Evolutionary conservation across 2,888 invertebrate genomes (phyloP).

Genomic region (Mythimna albipuncta): DNA sequence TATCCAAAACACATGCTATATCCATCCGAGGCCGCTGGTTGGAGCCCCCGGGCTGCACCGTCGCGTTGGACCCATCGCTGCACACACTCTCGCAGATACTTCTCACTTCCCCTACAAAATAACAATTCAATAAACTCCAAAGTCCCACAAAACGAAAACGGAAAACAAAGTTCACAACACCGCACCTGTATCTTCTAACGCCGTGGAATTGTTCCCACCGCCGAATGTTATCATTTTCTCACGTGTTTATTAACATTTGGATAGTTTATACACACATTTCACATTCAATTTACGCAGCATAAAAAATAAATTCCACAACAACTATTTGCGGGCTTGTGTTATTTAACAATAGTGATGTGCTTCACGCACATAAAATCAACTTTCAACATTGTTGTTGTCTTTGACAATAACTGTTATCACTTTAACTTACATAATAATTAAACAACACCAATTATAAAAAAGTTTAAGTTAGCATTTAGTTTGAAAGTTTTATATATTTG

Average conservation of each 20-base stretch:
- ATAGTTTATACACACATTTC: conserved; percentile 78
- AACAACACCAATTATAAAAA: background rate
- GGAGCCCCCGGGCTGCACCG: conserved; percentile 83
- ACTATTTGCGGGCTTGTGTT: conserved; percentile 79
- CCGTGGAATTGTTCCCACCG: conserved; percentile 82
- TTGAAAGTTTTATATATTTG: background rate
- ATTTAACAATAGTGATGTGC: conserved; percentile 85
- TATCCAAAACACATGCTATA: conserved; percentile 96
- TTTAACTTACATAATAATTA: background rate
- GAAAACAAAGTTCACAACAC: conserved; percentile 72
- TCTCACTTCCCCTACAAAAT: conserved; percentile 85
- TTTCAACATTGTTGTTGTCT: conserved; percentile 36
- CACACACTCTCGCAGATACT: conserved; percentile 89
- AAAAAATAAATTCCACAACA: conserved; percentile 78
- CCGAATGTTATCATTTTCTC: conserved; percentile 88
- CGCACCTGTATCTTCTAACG: conserved; percentile 86
- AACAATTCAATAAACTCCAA: conserved; percentile 65
- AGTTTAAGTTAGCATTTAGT: background rate
- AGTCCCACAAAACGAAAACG: conserved; percentile 66
- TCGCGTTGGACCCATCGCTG: conserved; percentile 89
- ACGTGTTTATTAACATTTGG: conserved; percentile 82
- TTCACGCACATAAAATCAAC: conserved; percentile 21
- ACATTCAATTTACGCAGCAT: conserved; percentile 75
- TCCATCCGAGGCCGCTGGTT: conserved; percentile 94
- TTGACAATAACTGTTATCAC: conserved; percentile 7